A percentile compares a stretch with the other conserved stretches of the same genome.
These are phyloP conservation scores for Cryptocephalus primarius DNA, from an alignment of 2,888 invertebrate species.

Conservation along the genomic window DNA sequence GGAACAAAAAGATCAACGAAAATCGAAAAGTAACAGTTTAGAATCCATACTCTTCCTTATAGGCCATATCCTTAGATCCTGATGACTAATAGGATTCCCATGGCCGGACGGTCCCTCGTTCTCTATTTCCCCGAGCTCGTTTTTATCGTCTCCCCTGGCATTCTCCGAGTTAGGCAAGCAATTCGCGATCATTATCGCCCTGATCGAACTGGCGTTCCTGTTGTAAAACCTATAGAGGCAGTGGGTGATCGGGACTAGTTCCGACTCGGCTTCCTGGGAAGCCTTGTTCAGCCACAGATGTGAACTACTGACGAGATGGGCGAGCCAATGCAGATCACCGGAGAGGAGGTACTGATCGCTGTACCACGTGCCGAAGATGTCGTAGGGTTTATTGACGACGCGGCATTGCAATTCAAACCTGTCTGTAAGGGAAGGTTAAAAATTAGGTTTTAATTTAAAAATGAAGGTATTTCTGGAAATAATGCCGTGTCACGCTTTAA, in stretches of 20 bases:
- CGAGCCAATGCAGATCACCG: slow-evolving; percentile 71
- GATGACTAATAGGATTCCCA: slow-evolving; percentile 44
- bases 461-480: too few relatives aligned
- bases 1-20: not conserved
- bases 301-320: slow-evolving; percentile 61
- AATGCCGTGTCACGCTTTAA: too few relatives aligned
- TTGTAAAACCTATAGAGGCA: slow-evolving; percentile 64
- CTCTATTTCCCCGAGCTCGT: slow-evolving; percentile 12
- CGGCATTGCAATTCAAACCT: slow-evolving; percentile 56
- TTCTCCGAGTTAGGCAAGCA: slow-evolving; percentile 43
- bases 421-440: slow-evolving; percentile 36
- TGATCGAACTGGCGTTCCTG: slow-evolving; percentile 66
- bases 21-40: not conserved
- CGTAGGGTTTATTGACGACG: slow-evolving; percentile 74
- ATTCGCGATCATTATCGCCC: slow-evolving; percentile 66
- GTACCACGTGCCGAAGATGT: slow-evolving; percentile 85
- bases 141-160: slow-evolving; percentile 22
- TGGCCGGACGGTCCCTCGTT: slow-evolving; percentile 19
- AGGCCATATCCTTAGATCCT: slow-evolving; percentile 23
- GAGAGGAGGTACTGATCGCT: slow-evolving; percentile 70
- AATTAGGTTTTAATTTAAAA: not conserved
- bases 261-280: slow-evolving; percentile 67
- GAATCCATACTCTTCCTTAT: not conserved
- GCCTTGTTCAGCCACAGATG: slow-evolving; percentile 75
- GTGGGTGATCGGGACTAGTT: slow-evolving; percentile 66